These are phyloP conservation scores for Taphrorychus bicolor DNA, from an alignment of 2,888 invertebrate genomes.

Conservation along the genomic window DNA sequence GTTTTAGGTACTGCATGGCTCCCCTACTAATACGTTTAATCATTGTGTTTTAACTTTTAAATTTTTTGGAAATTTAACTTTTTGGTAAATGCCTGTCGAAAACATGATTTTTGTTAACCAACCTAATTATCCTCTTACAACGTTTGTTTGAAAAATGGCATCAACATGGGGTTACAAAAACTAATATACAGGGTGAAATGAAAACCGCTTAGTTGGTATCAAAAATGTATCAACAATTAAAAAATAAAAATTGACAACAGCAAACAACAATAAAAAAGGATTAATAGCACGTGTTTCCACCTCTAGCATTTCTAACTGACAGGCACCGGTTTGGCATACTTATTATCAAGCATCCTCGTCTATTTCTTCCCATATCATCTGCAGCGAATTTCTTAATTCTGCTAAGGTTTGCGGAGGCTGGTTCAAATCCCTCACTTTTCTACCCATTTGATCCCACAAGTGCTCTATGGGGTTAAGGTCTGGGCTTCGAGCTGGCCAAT, in stretches of 20 bases:
- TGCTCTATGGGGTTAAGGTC: neutral
- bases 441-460: neutral
- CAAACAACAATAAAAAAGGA: neutral
- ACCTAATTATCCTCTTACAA: too few relatives aligned
- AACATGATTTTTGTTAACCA: too few relatives aligned
- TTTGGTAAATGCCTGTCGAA: too few relatives aligned
- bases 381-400: neutral
- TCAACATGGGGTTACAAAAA: too few relatives aligned
- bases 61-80: too few relatives aligned
- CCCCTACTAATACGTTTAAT: too few relatives aligned
- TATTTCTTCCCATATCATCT: neutral
- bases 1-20: too few relatives aligned
- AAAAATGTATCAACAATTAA: neutral
- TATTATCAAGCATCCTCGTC: neutral
- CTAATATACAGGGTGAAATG: too few relatives aligned
- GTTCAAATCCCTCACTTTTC: neutral
- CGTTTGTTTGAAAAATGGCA: too few relatives aligned
- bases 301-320: neutral
- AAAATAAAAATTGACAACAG: neutral
- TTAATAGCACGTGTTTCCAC: neutral
- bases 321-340: neutral
- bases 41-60: too few relatives aligned
- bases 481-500: constrained; percentile 6
- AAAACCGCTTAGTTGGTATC: too few relatives aligned
- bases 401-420: neutral